Percentiles rank a stretch among this genome's conserved stretches.
Evolutionary conservation across 2,888 invertebrate species (phyloP).

Genomic region (Chromoteleia sp.): DNA sequence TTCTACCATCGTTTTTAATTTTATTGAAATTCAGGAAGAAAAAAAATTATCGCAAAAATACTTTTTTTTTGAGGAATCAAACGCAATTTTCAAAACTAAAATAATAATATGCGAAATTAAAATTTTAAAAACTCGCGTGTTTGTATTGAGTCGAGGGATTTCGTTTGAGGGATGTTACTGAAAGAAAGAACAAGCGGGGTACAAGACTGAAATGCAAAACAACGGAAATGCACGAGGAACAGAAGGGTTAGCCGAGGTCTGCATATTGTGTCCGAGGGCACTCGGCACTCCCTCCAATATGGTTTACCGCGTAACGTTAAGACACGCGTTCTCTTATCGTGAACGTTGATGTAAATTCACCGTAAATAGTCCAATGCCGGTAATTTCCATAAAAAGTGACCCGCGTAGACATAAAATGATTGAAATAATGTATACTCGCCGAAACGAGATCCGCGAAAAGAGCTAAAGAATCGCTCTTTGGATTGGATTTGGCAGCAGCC

Average conservation of each 20-base stretch:
- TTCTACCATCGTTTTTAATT: too few species aligned
- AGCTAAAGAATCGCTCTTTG: too few species aligned
- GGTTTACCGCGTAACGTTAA: constrained; percentile 56
- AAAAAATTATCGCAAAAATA: too few species aligned
- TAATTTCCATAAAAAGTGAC: constrained; percentile 39
- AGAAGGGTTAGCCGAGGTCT: constrained; percentile 60
- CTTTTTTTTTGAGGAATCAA: too few species aligned
- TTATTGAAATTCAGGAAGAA: too few species aligned
- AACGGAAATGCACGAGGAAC: constrained; percentile 53
- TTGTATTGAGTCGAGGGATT: constrained; percentile 2
- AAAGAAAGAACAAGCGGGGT: constrained; percentile 41
- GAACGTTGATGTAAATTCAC: constrained; percentile 37
- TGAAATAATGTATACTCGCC: too few species aligned
- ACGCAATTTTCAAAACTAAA: too few species aligned
- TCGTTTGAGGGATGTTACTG: constrained; percentile 24
- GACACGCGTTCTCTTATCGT: constrained; percentile 36
- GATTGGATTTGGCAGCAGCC: too few species aligned
- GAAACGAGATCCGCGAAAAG: too few species aligned
- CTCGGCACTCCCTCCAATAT: constrained; percentile 51
- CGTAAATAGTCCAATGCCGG: constrained; percentile 8
- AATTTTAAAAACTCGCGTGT: neutral
- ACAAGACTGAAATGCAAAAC: too few species aligned
- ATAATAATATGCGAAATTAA: too few species aligned
- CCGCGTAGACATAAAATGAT: constrained; percentile 18
- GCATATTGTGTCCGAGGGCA: constrained; percentile 64